Percentiles rank a stretch among this genome's conserved stretches.
phyloP scores from a whole-genome alignment of 2,888 invertebrate species.

The Eutolmus rufibarbis region DNA sequence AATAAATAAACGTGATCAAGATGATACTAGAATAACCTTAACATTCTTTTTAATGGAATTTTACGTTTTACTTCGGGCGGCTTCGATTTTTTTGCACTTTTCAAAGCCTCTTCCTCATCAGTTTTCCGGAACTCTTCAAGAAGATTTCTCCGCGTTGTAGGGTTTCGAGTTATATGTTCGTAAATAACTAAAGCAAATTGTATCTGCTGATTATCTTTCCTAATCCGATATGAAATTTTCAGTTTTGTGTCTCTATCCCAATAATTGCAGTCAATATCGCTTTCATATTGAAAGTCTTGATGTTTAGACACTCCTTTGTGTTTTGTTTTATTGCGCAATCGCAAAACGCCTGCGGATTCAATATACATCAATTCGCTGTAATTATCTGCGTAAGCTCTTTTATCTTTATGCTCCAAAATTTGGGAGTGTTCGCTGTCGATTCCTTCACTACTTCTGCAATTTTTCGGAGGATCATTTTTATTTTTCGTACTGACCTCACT shows the following conservation, averaged over 20 bases:
- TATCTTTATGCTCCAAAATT: background rate
- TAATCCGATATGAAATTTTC: constrained; percentile 54
- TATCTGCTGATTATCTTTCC: constrained; percentile 52
- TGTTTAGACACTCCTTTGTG: constrained; percentile 38
- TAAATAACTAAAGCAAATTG: constrained; percentile 56
- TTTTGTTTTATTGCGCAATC: constrained; percentile 33
- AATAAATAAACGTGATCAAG: background rate
- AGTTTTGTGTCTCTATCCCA: constrained; percentile 53
- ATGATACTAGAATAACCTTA: constrained; percentile 36
- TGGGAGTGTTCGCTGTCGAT: background rate
- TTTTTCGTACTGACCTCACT: background rate
- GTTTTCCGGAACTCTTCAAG: constrained; percentile 51
- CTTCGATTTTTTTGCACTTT: background rate
- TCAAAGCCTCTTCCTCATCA: background rate
- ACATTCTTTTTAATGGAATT: constrained; percentile 31
- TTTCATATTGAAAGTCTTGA: background rate
- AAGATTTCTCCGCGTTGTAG: constrained; percentile 52
- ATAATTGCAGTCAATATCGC: background rate
- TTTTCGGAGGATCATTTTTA: background rate
- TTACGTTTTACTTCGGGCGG: constrained; percentile 26
- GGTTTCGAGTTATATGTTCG: constrained; percentile 50
- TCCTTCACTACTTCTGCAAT: background rate
- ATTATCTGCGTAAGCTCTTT: background rate
- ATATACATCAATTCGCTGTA: constrained; percentile 44
- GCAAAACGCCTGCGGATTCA: constrained; percentile 45